phyloP scores from a whole-genome alignment of 1,140 invertebrate species.

The Bombus pascuorum region DNA sequence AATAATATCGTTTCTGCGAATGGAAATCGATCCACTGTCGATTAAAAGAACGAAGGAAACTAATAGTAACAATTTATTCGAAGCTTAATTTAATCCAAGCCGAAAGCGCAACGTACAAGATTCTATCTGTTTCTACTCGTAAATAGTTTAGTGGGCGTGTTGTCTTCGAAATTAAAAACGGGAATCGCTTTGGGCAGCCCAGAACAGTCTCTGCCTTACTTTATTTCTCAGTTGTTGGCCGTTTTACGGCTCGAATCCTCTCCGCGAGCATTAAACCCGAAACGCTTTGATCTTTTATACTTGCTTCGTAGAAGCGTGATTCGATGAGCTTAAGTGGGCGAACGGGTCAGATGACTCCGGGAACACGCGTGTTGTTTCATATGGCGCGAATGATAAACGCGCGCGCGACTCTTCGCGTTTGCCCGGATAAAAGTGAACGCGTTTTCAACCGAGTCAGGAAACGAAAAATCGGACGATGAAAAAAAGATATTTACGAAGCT shows the following conservation, averaged over 20 bases:
- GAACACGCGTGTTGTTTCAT: conserved; percentile 44
- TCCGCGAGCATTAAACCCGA: conserved; percentile 57
- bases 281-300: conserved; percentile 66
- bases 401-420: not conserved
- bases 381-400: conserved; percentile 56
- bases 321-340: conserved; percentile 61
- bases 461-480: not conserved
- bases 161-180: conserved; percentile 55
- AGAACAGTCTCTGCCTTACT: conserved; percentile 50
- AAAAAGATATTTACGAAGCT: too few species aligned
- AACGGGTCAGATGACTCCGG: conserved; percentile 53
- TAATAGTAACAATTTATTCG: conserved; percentile 14
- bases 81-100: conserved; percentile 5
- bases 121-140: conserved; percentile 25
- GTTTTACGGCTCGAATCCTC: conserved; percentile 55
- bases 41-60: too few species aligned
- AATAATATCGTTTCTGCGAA: not conserved
- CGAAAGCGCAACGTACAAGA: not conserved
- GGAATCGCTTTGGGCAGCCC: conserved; percentile 21
- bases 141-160: conserved; percentile 59
- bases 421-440: not conserved
- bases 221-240: conserved; percentile 58
- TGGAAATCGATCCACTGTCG: too few species aligned
- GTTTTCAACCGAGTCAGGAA: not conserved
- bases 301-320: conserved; percentile 61